phyloP scores from a whole-genome alignment of 2,113 vertebrate genomes.

The Hippolais icterina region DNA sequence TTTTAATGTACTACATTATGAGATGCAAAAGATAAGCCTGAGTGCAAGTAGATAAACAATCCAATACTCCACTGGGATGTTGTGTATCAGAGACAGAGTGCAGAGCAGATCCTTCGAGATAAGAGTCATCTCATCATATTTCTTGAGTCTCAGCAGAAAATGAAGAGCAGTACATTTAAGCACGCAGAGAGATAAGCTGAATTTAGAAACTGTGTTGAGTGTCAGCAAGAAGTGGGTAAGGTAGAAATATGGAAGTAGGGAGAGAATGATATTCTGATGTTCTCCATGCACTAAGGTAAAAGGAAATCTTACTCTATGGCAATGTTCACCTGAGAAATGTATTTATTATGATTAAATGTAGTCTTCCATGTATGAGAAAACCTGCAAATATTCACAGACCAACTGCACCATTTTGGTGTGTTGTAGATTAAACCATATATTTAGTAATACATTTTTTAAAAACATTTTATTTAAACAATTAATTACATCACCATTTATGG shows the following conservation, averaged over 20 bases:
- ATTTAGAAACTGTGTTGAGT: constrained; percentile 16
- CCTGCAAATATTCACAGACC: background rate
- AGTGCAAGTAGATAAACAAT: constrained; percentile 70
- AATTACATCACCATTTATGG: background rate
- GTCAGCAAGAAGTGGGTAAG: constrained; percentile 5
- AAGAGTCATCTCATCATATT: constrained; percentile 63
- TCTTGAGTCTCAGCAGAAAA: constrained; percentile 53
- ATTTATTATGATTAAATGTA: background rate
- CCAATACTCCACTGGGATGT: constrained; percentile 65
- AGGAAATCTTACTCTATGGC: background rate
- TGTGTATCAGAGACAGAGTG: constrained; percentile 36
- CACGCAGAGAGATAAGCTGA: constrained; percentile 17
- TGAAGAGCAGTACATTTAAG: constrained; percentile 7
- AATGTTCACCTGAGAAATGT: background rate
- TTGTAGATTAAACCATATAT: background rate
- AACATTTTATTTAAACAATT: background rate
- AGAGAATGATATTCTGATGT: background rate
- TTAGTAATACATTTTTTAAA: background rate
- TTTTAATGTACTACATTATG: constrained; percentile 58
- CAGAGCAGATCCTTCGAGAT: constrained; percentile 56
- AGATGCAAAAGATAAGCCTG: constrained; percentile 66
- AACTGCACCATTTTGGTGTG: background rate
- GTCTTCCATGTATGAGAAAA: background rate
- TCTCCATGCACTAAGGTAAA: background rate
- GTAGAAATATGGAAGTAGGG: background rate